These are phyloP conservation scores for Prionailurus bengalensis DNA, from an alignment of 2,113 vertebrate genomes.

Conservation along the genomic window DNA sequence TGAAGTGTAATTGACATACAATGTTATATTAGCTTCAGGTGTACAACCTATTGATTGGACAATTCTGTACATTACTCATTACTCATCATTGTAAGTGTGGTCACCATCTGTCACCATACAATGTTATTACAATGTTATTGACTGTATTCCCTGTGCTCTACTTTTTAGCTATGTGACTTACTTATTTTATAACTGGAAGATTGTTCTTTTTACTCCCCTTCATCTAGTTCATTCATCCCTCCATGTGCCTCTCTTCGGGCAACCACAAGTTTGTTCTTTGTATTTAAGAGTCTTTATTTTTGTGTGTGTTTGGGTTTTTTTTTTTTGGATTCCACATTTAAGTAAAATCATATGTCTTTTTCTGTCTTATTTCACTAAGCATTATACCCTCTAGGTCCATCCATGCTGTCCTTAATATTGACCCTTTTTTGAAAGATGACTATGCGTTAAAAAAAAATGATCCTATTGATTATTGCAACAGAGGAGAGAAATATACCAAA, in stretches of 20 bases:
- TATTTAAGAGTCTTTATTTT: neutral
- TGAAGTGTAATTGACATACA: neutral
- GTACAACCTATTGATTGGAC: neutral
- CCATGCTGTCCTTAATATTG: neutral
- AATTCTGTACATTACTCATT: neutral
- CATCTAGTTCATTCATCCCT: neutral
- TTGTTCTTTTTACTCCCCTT: neutral
- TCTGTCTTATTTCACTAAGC: neutral
- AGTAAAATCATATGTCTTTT: neutral
- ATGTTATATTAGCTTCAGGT: neutral
- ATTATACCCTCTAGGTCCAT: neutral
- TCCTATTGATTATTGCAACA: slow-evolving; percentile 35
- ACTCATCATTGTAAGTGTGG: neutral
- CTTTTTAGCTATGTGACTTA: neutral
- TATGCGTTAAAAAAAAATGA: neutral
- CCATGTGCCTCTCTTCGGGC: neutral
- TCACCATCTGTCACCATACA: neutral
- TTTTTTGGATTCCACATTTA: neutral
- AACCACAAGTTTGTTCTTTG: neutral
- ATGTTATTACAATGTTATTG: neutral
- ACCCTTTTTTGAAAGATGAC: neutral
- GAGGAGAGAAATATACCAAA: neutral
- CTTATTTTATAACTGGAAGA: neutral
- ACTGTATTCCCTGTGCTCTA: neutral
- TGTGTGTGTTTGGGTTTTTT: neutral